phyloP scores from a whole-genome alignment of 2,888 invertebrate species.

The Diabrotica balteata region DNA sequence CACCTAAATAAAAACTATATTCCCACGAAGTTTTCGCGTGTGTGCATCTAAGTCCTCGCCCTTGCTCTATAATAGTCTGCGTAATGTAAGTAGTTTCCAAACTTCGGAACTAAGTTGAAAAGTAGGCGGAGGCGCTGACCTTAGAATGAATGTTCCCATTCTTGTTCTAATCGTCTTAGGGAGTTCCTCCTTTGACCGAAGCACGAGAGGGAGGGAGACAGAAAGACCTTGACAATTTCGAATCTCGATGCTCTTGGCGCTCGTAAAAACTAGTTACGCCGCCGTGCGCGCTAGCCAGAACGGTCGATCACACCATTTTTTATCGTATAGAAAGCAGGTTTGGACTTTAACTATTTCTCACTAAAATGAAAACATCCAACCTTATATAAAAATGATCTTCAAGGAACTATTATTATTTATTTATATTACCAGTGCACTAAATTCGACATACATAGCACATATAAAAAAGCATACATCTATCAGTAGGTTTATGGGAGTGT shows the following conservation, averaged over 20 bases:
- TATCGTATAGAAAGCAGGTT: slow-evolving; percentile 26
- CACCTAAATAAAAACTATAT: not conserved
- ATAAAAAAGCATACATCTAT: no score
- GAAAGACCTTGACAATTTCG: slow-evolving; percentile 26
- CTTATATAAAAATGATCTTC: no score
- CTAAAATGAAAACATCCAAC: no score
- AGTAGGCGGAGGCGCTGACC: slow-evolving; percentile 26
- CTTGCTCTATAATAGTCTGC: not conserved
- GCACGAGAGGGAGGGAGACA: slow-evolving; percentile 1
- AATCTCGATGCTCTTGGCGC: slow-evolving; percentile 15
- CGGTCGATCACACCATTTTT: slow-evolving; percentile 58
- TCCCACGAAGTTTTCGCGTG: not conserved
- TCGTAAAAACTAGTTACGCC: slow-evolving; percentile 26
- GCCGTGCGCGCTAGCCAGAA: slow-evolving; percentile 51
- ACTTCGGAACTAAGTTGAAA: slow-evolving; percentile 25
- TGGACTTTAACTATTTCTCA: not conserved
- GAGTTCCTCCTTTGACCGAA: slow-evolving; percentile 1
- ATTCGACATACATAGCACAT: no score
- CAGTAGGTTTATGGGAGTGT: no score
- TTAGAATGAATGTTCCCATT: slow-evolving; percentile 16
- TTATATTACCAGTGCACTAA: no score
- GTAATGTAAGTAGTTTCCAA: slow-evolving; percentile 20
- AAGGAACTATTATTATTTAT: no score
- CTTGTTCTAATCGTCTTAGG: slow-evolving; percentile 18
- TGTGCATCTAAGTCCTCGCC: no score